These are phyloP conservation scores for Neodiprion fabricii DNA, from an alignment of 1,140 invertebrate species.

Conservation along the genomic window DNA sequence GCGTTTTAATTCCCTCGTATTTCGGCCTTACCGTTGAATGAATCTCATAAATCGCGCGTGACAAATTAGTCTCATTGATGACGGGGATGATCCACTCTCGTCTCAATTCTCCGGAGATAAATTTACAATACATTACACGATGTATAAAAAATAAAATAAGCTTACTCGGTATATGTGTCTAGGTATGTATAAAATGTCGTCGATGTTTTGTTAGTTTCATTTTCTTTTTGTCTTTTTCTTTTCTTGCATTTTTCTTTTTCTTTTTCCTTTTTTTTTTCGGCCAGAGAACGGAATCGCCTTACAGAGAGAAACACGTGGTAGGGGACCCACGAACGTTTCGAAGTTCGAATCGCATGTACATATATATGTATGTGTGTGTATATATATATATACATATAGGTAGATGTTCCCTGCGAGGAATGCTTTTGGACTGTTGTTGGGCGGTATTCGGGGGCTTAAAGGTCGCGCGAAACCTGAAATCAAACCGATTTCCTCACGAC, in stretches of 20 bases:
- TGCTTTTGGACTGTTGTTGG: not conserved
- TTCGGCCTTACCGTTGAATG: too few species aligned
- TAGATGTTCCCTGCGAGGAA: not conserved
- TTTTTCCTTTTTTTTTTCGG: slow-evolving; percentile 13
- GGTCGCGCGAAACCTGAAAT: not conserved
- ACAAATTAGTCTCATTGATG: too few species aligned
- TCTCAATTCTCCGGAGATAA: too few species aligned
- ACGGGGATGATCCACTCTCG: too few species aligned
- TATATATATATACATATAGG: too few species aligned
- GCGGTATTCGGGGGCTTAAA: not conserved
- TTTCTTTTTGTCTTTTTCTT: not conserved
- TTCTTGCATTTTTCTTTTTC: not conserved
- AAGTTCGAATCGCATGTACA: not conserved
- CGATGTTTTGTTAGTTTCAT: slow-evolving; percentile 11
- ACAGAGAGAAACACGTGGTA: not conserved
- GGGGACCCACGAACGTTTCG: not conserved
- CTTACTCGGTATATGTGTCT: too few species aligned
- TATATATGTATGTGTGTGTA: too few species aligned
- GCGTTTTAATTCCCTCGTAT: not conserved
- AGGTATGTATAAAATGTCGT: too few species aligned
- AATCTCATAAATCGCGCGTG: too few species aligned
- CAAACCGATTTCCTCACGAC: not conserved
- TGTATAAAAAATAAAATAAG: too few species aligned
- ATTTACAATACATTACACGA: too few species aligned
- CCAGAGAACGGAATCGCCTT: not conserved